Base-by-base conservation (phyloP, 2,797 vertebrate species). In the Rallus crepitans region DNA sequence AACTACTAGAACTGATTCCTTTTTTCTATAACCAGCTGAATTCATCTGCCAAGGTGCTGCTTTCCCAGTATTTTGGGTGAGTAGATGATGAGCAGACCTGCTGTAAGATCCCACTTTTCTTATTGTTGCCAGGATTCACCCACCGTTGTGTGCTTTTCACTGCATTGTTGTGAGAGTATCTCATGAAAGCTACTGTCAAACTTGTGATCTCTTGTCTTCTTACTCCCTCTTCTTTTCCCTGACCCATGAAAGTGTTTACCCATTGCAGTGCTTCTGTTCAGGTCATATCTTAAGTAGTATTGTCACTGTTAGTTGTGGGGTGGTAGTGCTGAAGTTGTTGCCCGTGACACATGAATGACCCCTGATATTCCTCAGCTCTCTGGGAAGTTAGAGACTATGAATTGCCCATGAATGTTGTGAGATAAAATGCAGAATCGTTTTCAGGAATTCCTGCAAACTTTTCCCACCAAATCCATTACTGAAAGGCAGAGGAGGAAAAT, bases 261-360 rank as follows among this genome's bases (percentile, higher is more conserved):
- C 11, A 8, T 47, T 28, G 12, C 28, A 69, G 42, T 45, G 42
- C 42, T 45, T 68, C 21, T 16, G 3, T 25, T 81, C 25, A 7
- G 15, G 56, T 61, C 10, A 8, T 39, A 21, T 70, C 10, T 39
- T 11, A 23, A 39, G 55, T 15, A 57, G 14, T 13, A 31, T 12
- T 0, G 0, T 23, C 25, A 25, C 12, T n/a, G 25, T 37, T 48
- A 45, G 21, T 15, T 77, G 45, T 5, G 3, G 40, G 35, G 47
- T 31, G 40, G 45, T 14, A 23, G 57, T 7, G n/a, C 69, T 47
- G 72, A 18, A 71, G 39, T 15, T 88, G 85, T 66, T 56, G 53
- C 66, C 37, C 0, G 0, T 15, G 14, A 33, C 0, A 0, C 28
- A 31, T 61, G 33, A 21, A 11, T 48, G 73, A 84, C 14, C 50